These are phyloP conservation scores for Hypotaenidia philippensis DNA, from an alignment of 2,797 vertebrate genomes.

Conservation along the genomic window DNA sequence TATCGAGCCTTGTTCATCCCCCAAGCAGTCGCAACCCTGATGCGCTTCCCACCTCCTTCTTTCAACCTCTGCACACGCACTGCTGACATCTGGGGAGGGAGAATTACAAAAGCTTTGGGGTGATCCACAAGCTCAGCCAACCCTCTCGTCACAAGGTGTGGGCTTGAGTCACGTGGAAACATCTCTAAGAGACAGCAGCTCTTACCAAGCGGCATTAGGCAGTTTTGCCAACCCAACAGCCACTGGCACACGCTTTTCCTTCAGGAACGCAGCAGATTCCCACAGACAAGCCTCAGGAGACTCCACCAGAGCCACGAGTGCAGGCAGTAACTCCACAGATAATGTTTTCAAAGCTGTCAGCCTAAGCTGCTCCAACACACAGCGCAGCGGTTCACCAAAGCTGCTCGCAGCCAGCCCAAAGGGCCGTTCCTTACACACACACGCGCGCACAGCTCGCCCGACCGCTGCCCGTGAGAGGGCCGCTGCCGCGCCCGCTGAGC, in stretches of 20 bases:
- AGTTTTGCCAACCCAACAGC: neutral
- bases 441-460: too few relatives aligned
- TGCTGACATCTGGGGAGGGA: neutral
- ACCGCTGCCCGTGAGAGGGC: too few relatives aligned
- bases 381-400: too few relatives aligned
- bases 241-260: neutral
- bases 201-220: accelerated
- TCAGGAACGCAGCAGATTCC: accelerated
- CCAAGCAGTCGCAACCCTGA: accelerated
- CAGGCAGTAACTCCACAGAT: neutral
- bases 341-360: neutral
- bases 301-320: too few relatives aligned
- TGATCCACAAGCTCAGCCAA: neutral
- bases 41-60: accelerated
- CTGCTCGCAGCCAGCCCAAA: too few relatives aligned
- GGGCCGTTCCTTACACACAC: too few relatives aligned
- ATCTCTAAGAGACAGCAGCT: neutral
- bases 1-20: neutral
- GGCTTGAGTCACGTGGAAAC: accelerated
- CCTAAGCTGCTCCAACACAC: neutral
- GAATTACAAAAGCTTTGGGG: neutral
- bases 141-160: accelerated
- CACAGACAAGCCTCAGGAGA: too few relatives aligned
- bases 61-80: neutral
- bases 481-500: too few relatives aligned